Evolutionary conservation across 2,113 vertebrate species (phyloP), one percentile per base, ranked within the genome.

Genomic region (Pseudorasbora parva): DNA sequence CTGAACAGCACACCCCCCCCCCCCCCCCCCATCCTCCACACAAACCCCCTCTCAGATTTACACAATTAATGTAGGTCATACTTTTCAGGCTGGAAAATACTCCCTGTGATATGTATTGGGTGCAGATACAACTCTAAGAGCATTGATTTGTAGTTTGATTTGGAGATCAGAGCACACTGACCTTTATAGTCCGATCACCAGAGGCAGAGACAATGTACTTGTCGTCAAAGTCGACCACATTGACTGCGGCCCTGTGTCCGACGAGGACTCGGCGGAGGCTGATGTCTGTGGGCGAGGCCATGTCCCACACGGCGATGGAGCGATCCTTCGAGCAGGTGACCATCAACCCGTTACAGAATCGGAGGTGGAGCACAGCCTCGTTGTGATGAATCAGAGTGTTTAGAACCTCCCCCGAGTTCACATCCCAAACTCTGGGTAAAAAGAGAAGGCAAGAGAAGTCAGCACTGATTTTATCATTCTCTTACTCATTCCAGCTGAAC

Each of bases 241-340:
- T 99, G 88, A 99, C 98, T 0, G 98, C 98, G 21, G 98, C 98
- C 0, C 97, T 94, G 88, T 99, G 98, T 10, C 97, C 98, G 45
- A 99, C 98, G 0, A 99, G 93, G 43, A 99, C 98, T 0, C 97
- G 96, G 12, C 97, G 97, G 87, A 99, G 92, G 83, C 97, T 99
- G 92, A 99, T 99, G 90, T 99, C 97, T 0, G 98, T 99, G 19
- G 98, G 97, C 0, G 98, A 99, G 1, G 98, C 98, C 98, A 99
- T 99, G 90, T 99, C 98, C 98, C 98, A 99, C 69, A 99, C 98
- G 0, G 98, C 98, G 5, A 99, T 99, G 9, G 97, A 98, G 43
- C 98, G 95, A 93, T 99, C 98, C 93, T 99, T 99, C 2, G 98
- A 99, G 89, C 98, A 99, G 0, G 98, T 99, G 88, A 99, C 98